Percentiles rank a stretch among this genome's conserved stretches.
Conservation (phyloP, 1,140 invertebrate genomes). For the Bicyclus anynana region DNA sequence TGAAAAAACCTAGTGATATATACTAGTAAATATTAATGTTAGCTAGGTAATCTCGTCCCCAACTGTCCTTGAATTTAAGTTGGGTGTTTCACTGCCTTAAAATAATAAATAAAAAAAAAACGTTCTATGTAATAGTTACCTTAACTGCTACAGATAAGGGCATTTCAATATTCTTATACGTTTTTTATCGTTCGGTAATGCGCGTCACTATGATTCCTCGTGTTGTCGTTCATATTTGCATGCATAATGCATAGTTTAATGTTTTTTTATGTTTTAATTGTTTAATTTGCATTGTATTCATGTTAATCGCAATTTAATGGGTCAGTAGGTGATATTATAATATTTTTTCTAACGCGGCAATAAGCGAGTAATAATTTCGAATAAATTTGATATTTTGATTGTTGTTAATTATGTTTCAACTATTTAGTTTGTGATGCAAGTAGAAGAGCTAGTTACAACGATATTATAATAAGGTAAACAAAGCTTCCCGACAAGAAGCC, state of each 20-base stretch:
- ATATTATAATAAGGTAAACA: constrained; percentile 3
- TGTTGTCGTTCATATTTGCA: not conserved
- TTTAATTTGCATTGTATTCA: not conserved
- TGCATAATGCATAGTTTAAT: constrained; percentile 14
- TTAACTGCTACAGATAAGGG: constrained; percentile 69
- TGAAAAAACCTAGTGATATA: constrained; percentile 74
- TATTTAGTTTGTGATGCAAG: not conserved
- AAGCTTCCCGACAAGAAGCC: not conserved
- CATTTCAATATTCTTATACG: constrained; percentile 61
- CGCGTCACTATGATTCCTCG: constrained; percentile 29
- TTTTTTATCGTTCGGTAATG: constrained; percentile 48
- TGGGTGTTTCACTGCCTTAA: constrained; percentile 77
- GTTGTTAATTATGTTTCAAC: not conserved
- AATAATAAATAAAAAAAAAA: constrained; percentile 61
- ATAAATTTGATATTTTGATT: not conserved
- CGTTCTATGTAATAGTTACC: constrained; percentile 67
- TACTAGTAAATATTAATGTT: constrained; percentile 73
- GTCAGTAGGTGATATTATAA: not conserved
- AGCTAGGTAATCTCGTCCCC: constrained; percentile 76
- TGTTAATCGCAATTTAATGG: not conserved
- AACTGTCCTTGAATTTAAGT: constrained; percentile 73
- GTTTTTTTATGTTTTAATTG: constrained; percentile 9
- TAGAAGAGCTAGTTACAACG: constrained; percentile 3
- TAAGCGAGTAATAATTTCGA: not conserved
- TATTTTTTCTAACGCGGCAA: not conserved